Base-by-base conservation (phyloP, 1,140 invertebrate species). In the Aphelenchoides besseyi region DNA sequence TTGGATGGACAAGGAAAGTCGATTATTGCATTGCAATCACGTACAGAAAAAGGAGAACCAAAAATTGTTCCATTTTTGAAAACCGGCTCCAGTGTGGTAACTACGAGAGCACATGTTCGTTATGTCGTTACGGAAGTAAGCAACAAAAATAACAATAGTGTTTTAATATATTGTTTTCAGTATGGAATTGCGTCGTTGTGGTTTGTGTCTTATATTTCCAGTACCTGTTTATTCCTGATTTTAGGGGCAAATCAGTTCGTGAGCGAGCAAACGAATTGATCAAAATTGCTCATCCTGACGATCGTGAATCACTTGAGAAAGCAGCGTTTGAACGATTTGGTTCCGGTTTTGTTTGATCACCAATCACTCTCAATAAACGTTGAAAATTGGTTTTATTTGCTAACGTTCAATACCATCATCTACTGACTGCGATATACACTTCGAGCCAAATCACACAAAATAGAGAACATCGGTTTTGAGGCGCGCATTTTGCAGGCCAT, bases 41-140 rank as follows among this genome's bases (percentile, higher is more conserved):
- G 87, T 26, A 96, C 94, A 2, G 90, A 89, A 61, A 91, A 90
- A 79, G 92, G 92, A n/a, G 90, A 90, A 71, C 90, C 89, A 72
- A 97, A 97, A 88, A 96, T 97, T 82, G 88, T 90, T 2, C 91
- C 92, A 0, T 89, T 89, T 2, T 87, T 95, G 0, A 93, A 94
- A 18, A 18, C 30, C 12, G 28, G 9, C 61, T 26, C 36, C 35
- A 9, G 67, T 3, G 93, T 97, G 16, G 93, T 96, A 2, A 95
- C 94, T 1, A 91, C 91, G 0, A 88, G 94, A 80, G 93, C 92
- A 1, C 92, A 96, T 80, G 92, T 73, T 32, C 74, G 70, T 81
- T 96, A 96, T 82, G 89, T 96, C 3, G 93, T 95, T 0, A 97
- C 94, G 0, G 94, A n/a, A n/a, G n/a, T n/a, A n/a, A n/a, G n/a